Conservation (phyloP, 92 coral and sea anemone genomes). For the Pocillopora meandrina region DNA sequence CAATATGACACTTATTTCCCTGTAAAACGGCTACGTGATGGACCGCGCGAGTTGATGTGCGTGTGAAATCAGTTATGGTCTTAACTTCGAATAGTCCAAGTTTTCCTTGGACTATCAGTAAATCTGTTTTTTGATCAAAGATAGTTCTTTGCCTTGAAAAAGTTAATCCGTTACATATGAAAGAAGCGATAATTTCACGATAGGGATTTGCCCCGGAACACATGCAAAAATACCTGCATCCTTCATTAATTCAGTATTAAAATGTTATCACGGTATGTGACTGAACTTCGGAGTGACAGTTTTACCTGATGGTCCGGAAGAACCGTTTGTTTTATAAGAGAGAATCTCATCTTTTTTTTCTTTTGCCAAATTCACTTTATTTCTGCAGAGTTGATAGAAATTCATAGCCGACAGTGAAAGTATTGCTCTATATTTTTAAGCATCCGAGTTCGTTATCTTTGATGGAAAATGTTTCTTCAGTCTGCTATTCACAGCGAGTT, state of each 20-base stretch:
- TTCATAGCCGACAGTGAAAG: too few species aligned
- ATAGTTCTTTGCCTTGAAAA: background rate
- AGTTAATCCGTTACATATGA: slow-evolving; percentile 5
- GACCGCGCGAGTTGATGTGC: background rate
- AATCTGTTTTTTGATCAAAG: background rate
- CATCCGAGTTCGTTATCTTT: too few species aligned
- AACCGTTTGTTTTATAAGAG: background rate
- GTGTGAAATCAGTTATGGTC: background rate
- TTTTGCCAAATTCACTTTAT: background rate
- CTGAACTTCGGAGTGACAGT: slow-evolving; percentile 6
- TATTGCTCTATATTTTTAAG: too few species aligned
- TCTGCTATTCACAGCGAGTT: too few species aligned
- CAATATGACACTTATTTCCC: slow-evolving; percentile 23
- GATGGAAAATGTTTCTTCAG: too few species aligned
- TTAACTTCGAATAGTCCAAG: background rate
- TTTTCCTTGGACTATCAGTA: background rate
- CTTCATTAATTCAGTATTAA: slow-evolving; percentile 11
- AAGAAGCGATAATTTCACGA: background rate
- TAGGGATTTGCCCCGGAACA: background rate
- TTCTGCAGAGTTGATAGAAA: background rate
- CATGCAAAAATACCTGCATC: background rate
- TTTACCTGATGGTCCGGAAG: background rate
- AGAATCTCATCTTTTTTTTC: background rate
- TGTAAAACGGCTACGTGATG: background rate
- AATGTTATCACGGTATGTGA: slow-evolving; percentile 15